Evolutionary conservation across 2,888 invertebrate species (phyloP), one percentile per base, ranked within the genome.

Genomic region (Galerucella nymphaeae): DNA sequence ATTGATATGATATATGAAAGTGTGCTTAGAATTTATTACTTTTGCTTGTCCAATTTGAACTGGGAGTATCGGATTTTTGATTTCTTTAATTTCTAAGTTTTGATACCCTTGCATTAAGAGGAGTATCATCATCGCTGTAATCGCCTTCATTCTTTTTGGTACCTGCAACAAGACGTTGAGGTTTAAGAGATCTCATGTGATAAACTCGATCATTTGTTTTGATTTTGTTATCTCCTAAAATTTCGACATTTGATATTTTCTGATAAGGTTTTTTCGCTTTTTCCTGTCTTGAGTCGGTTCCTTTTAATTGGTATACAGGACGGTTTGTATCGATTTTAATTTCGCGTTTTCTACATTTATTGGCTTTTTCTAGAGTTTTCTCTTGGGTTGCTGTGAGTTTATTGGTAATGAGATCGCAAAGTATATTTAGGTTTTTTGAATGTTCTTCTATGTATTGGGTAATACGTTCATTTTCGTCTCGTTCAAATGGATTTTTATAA

Each of bases 401-500:
- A 42, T 42, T 42, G 42, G 8, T 42, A 42, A 42, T 61, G 16
- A 41, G 42, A 6, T 42, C 42, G 5, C 11, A 42, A 42, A 42
- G 42, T 61, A 50, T 30, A 41, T 18, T 42, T 50, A 45, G 10
- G 16, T 67, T 67, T 42, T 67, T 63, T 18, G 48, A 42, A 63
- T 48, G 45, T 63, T 42, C 42, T 18, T 42, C 14, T n/a, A 67
- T 45, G 13, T 45, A 66, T 16, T 66, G 38, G 0, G 41, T 53
- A 8, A 30, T 58, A 3, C 23, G 23, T 23, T 23, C 23, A 3
- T 23, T 23, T 23, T 23, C 23, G 23, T 23, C 23, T 23, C 23
- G 23, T 63, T 71, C 63, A 20, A 67, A 63, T 10, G 66, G 55
- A 16, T 71, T 63, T 9, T 42, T 71, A n/a, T 62, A 66, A 45